A percentile compares a stretch with the other conserved stretches of the same genome.
Evolutionary conservation across 2,797 vertebrate species (phyloP).

Genomic region (Lacerta agilis): DNA sequence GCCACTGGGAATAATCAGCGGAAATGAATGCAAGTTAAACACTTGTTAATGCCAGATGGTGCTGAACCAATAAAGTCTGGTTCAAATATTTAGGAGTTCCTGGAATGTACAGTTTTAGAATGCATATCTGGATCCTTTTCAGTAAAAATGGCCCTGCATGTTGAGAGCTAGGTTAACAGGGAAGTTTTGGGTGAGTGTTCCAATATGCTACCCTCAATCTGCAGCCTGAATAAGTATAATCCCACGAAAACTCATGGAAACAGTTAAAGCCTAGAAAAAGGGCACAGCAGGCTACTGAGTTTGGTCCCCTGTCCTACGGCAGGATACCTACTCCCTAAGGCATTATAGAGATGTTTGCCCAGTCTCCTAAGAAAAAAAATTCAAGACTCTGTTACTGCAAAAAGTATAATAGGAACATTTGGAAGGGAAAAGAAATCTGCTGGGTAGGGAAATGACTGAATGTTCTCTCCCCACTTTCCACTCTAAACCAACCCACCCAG

Average conservation of each 20-base stretch:
- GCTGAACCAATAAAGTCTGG: neutral
- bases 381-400: neutral
- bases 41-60: neutral
- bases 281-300: too few species aligned
- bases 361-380: neutral
- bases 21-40: constrained; percentile 12
- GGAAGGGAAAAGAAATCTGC: neutral
- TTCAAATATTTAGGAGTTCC: neutral
- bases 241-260: too few species aligned
- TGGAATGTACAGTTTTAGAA: neutral
- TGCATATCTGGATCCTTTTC: neutral
- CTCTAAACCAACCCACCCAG: neutral
- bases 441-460: neutral
- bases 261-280: too few species aligned
- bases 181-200: neutral
- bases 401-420: neutral
- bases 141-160: neutral
- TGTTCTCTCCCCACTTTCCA: neutral
- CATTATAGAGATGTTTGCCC: neutral
- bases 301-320: neutral
- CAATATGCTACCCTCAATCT: too few species aligned
- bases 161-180: neutral
- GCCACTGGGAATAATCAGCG: neutral
- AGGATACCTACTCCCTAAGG: neutral
- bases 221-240: too few species aligned